Percentiles rank a stretch among this genome's conserved stretches.
phyloP scores from a whole-genome alignment of 2,888 invertebrate species.

The Syrista parreyssii region DNA sequence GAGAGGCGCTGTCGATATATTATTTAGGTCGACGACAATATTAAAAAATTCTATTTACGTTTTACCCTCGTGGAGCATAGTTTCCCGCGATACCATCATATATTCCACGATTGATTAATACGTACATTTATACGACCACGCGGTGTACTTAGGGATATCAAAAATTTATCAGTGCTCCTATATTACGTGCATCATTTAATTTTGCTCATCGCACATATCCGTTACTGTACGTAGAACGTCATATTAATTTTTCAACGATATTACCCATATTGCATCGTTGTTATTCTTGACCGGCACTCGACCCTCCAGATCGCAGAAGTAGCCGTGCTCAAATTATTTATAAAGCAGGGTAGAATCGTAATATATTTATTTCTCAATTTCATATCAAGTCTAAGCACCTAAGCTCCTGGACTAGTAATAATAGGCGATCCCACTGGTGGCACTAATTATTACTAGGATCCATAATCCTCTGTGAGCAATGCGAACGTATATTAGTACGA shows the following conservation, averaged over 20 bases:
- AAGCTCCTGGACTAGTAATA: background rate
- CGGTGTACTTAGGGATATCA: too few species aligned
- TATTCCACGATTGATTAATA: background rate
- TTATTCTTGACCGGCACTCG: background rate
- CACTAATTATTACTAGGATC: background rate
- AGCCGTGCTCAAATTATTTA: background rate
- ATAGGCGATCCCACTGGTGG: background rate
- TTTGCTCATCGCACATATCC: background rate
- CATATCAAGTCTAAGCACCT: background rate
- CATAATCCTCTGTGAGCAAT: background rate
- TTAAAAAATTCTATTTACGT: background rate
- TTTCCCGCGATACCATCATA: background rate
- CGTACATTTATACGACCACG: too few species aligned
- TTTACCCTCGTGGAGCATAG: background rate
- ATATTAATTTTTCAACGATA: too few species aligned
- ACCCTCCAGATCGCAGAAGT: background rate
- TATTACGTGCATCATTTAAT: background rate
- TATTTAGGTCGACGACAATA: background rate
- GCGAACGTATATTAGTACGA: background rate
- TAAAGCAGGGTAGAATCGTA: background rate
- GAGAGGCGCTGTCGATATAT: background rate
- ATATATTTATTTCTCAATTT: background rate
- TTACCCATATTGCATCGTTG: too few species aligned
- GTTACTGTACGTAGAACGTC: background rate
- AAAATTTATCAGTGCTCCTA: background rate